Base-by-base conservation (phyloP, 1,140 invertebrate species). In the Philopotamus ludificatus region DNA sequence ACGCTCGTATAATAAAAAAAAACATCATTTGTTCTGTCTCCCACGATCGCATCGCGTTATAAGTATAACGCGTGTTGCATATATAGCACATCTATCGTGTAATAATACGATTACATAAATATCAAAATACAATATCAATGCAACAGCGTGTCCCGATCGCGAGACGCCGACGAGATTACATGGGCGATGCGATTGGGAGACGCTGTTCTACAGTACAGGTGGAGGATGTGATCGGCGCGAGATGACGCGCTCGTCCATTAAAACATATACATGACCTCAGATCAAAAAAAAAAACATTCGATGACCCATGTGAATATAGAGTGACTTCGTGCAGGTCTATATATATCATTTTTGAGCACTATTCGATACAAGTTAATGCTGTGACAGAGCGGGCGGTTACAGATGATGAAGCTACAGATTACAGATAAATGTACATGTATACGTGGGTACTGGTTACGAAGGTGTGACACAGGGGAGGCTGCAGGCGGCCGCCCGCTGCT, bases 381-480 rank as follows among this genome's bases (percentile, higher is more conserved):
- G 60, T 62, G 60, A 53, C 45, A 53, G 47, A 53, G 45, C 49
- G 45, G 60, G 45, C 60, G 15, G 60, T 62, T 62, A 62, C 60
- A 62, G 60, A 62, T 62, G 57, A 60, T 58, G 42, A 60, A 60
- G 57, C 57, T 60, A 60, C 57, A 60, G 57, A 47, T 60, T 60
- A 60, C 57, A 60, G 57, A 60, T 45, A 60, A 47, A 60, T 26
- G 42, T 44, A 44, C 39, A 44, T 44, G 22, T 57, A 57, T 60
- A 60, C 57, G 57, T 60, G 41, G 57, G 57, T 60, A 60, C 57
- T 60, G 57, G 57, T 47, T 45, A 60, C 57, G 42, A n/a, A 57
- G 54, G 54, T 57, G 50, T 28, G 18, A 53, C 54, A 57, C 20
- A 34, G 57, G 53, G 53, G 53, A 53, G 61, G 57, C 55, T 57